phyloP scores from a whole-genome alignment of 2,888 invertebrate genomes.

The Mycalesis mineus region DNA sequence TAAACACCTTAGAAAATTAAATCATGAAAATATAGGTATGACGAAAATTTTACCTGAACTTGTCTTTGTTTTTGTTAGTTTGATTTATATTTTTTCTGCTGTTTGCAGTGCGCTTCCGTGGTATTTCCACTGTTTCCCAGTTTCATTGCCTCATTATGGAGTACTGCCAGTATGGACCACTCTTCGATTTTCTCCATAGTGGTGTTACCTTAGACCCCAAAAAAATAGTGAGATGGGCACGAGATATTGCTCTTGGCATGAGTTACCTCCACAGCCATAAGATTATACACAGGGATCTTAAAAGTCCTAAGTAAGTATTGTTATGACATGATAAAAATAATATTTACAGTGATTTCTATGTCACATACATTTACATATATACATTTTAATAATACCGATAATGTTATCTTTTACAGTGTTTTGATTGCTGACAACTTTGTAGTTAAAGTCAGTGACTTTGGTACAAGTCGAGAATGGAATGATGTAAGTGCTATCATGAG shows the following conservation, averaged over 20 bases:
- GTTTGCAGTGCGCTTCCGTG: slow-evolving; percentile 81
- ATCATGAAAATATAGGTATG: slow-evolving; percentile 92
- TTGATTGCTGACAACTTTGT: slow-evolving; percentile 87
- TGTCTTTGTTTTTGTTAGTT: too few species aligned
- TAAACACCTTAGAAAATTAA: slow-evolving; percentile 91
- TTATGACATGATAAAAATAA: background rate
- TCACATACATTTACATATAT: too few species aligned
- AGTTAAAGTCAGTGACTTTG: slow-evolving; percentile 98
- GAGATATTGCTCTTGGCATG: slow-evolving; percentile 98
- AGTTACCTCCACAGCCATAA: slow-evolving; percentile 96
- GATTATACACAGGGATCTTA: slow-evolving; percentile 98
- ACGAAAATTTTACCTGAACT: too few species aligned
- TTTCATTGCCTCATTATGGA: slow-evolving; percentile 99
- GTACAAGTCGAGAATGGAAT: slow-evolving; percentile 96
- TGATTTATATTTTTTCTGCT: background rate
- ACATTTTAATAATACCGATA: background rate
- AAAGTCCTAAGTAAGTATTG: slow-evolving; percentile 96
- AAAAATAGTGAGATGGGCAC: slow-evolving; percentile 94
- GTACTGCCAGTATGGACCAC: slow-evolving; percentile 95
- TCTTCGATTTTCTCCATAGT: slow-evolving; percentile 92
- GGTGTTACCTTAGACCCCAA: slow-evolving; percentile 91
- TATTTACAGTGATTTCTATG: too few species aligned
- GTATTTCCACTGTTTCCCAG: slow-evolving; percentile 94
- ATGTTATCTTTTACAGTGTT: slow-evolving; percentile 77
- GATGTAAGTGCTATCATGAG: slow-evolving; percentile 97